Evolutionary conservation across 1,140 invertebrate species (phyloP).

Genomic region (Bombus terrestris): DNA sequence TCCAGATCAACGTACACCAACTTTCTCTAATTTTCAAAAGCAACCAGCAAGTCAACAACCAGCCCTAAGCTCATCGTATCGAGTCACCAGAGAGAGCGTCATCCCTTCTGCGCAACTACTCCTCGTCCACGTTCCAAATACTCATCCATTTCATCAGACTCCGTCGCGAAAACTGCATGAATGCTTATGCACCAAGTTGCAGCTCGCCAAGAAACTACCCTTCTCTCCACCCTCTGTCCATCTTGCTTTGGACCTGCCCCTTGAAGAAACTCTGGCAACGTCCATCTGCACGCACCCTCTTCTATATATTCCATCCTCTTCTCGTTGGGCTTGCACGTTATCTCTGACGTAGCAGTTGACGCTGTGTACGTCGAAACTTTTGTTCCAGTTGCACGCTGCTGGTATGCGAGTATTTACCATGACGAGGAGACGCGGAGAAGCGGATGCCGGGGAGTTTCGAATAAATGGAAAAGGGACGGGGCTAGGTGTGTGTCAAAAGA

Average conservation of each 20-base stretch:
- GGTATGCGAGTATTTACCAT: slow-evolving; percentile 38
- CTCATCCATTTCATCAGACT: not conserved
- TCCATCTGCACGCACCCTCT: not conserved
- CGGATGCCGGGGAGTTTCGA: not conserved
- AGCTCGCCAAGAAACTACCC: not conserved
- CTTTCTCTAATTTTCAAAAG: no score
- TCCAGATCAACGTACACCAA: no score
- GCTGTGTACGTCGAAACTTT: slow-evolving; percentile 57
- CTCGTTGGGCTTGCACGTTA: slow-evolving; percentile 26
- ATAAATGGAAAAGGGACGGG: slow-evolving; percentile 18
- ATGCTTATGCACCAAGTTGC: no score
- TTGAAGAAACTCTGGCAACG: slow-evolving; percentile 40
- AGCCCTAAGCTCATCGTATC: no score
- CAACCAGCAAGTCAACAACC: no score
- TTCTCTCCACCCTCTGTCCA: not conserved
- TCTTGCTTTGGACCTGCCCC: slow-evolving; percentile 31
- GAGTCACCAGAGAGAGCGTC: no score
- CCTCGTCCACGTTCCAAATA: not conserved
- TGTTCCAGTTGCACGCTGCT: slow-evolving; percentile 53
- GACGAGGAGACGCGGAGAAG: slow-evolving; percentile 19
- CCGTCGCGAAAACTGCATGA: not conserved
- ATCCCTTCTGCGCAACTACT: no score
- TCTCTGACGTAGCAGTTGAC: slow-evolving; percentile 27
- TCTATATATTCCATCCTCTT: no score
- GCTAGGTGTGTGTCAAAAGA: slow-evolving; percentile 51